These are phyloP conservation scores for Notolepis coatsorum DNA, from an alignment of 2,797 vertebrate genomes.

Conservation along the genomic window DNA sequence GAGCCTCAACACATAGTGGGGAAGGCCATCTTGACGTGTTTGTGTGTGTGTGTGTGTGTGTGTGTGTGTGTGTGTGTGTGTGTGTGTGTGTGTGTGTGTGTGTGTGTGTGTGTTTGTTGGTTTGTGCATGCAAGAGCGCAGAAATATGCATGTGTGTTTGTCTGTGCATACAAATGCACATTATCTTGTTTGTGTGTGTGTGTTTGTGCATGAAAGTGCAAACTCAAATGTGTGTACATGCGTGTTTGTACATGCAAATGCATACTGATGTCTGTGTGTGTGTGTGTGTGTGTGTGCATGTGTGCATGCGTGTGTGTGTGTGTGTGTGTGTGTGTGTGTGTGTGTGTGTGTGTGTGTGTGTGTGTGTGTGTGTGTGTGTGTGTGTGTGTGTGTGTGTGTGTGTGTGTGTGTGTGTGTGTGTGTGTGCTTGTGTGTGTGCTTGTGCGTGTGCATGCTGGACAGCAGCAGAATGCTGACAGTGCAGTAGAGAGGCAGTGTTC, in stretches of 20 bases:
- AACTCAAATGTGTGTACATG: slow-evolving; percentile 13
- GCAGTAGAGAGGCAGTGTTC: slow-evolving; percentile 25
- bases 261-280: slow-evolving; percentile 44
- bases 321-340: background rate
- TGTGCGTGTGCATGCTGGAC: slow-evolving; percentile 29
- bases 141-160: background rate
- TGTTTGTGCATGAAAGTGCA: background rate
- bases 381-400: slow-evolving; percentile 6
- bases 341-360: background rate
- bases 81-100: background rate
- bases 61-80: background rate
- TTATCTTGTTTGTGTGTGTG: slow-evolving; percentile 6
- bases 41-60: slow-evolving; percentile 41
- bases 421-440: slow-evolving; percentile 15
- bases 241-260: too few relatives aligned
- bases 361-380: background rate
- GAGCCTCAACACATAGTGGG: slow-evolving; percentile 65
- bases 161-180: background rate
- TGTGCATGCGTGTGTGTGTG: background rate
- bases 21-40: slow-evolving; percentile 63
- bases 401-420: slow-evolving; percentile 2
- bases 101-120: background rate
- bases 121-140: background rate
- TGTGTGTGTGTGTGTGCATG: slow-evolving; percentile 24
- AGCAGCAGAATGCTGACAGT: slow-evolving; percentile 61